Percentiles rank a stretch among this genome's conserved stretches.
Evolutionary conservation across 2,888 invertebrate species (phyloP).

Genomic region (Cancer borealis): DNA sequence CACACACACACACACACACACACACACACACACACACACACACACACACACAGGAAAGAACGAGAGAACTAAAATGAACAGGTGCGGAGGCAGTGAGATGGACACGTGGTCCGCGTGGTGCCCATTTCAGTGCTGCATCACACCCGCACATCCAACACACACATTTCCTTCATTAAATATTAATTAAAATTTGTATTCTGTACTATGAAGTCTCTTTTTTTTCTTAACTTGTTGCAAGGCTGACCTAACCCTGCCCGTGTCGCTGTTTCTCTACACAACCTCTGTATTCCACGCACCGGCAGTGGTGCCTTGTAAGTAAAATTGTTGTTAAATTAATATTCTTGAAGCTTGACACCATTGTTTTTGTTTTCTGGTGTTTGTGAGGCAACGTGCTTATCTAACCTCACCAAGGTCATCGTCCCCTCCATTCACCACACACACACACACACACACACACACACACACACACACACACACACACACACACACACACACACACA

Average conservation of each 20-base stretch:
- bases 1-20: no score
- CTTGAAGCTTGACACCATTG: not conserved
- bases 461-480: constrained; percentile 27
- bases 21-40: no score
- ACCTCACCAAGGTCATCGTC: not conserved
- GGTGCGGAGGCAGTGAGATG: not conserved
- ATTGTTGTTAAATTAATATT: not conserved
- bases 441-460: not conserved
- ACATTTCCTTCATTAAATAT: not conserved
- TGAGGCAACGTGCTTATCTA: not conserved
- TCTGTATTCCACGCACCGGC: not conserved
- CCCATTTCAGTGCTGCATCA: not conserved
- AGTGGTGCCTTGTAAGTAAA: not conserved
- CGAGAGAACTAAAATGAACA: not conserved
- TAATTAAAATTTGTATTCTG: not conserved
- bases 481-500: constrained; percentile 28
- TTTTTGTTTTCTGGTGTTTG: not conserved
- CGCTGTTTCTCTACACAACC: not conserved
- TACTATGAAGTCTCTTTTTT: not conserved
- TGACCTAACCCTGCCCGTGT: not conserved
- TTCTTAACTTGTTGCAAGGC: not conserved
- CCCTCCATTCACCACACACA: not conserved
- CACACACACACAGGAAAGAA: no score
- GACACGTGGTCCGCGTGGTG: not conserved
- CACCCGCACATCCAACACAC: not conserved